Conservation (phyloP, 2,113 vertebrate species). For the Hippopotamus amphibius region DNA sequence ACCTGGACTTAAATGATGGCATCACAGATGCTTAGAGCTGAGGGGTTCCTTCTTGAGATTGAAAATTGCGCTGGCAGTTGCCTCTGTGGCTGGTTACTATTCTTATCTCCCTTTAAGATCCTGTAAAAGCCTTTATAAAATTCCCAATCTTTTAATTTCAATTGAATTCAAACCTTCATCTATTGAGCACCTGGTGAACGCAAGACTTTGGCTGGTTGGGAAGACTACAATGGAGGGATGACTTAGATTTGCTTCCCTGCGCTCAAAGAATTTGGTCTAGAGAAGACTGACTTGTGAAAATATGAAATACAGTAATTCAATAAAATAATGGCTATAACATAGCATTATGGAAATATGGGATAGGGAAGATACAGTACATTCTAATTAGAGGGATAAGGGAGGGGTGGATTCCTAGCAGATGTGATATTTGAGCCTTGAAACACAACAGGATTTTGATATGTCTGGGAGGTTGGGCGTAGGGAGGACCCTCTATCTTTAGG, state of each 20-base stretch:
- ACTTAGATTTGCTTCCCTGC: not conserved
- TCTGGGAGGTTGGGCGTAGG: no score
- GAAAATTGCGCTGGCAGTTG: not conserved
- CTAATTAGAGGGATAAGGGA: not conserved
- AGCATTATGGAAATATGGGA: not conserved
- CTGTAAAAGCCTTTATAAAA: not conserved
- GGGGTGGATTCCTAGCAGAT: not conserved
- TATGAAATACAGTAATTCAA: not conserved
- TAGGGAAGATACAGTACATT: not conserved
- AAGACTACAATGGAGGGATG: not conserved
- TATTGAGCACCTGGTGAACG: not conserved
- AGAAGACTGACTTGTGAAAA: not conserved
- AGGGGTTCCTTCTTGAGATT: not conserved
- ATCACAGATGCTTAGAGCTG: not conserved
- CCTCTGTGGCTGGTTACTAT: not conserved
- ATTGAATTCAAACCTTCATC: not conserved
- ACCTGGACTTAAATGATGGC: not conserved
- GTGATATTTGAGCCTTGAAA: not conserved
- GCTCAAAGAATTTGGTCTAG: not conserved
- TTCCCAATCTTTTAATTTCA: not conserved
- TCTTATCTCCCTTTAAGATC: not conserved
- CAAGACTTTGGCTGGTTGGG: not conserved
- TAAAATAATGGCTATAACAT: not conserved
- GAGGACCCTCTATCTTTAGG: not conserved
- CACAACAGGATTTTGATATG: not conserved